Base-by-base conservation (phyloP, 2,113 vertebrate species). In the Periophthalmodon schlosseri region DNA sequence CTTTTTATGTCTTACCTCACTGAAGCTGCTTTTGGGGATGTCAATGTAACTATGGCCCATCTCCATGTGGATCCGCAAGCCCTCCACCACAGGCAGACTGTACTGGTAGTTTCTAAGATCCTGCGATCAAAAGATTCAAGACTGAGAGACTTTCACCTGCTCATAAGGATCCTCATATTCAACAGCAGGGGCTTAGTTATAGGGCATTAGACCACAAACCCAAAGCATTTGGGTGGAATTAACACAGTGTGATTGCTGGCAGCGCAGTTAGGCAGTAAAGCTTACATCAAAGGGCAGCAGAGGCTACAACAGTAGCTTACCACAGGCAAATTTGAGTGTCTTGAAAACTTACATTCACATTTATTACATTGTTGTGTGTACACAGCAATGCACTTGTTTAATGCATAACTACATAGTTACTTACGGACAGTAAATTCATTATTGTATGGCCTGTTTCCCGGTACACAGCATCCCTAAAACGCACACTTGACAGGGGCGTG, bases 101-200 rank as follows among this genome's bases (percentile, higher is more conserved):
- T 98, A 97, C 85, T 96, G 95, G 80, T 96, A 97, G 93, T 97
- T 98, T 87, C 95, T 94, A 77, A 99, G 93, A 77, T 98, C 98
- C 98, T 99, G 60, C 5, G 60, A 9, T 23, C 2, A 56, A 34
- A 23, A 18, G 28, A 34, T 34, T 63, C 24, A 33, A 61, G 15
- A 49, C 9, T 44, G 39, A 44, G 39, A 44, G 8, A 44, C 39
- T 44, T 44, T 44, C 7, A 44, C 39, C 9, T 44, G 39, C 9
- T 44, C 1, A 11, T 44, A 44, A 44, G 39, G 8, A 44, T 39
- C 36, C 36, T 13, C 56, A 58, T 12, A 58, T 24, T 10, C 3
- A 56, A 21, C 16, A 28, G 24, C 57, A 60, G 5, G n/a, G 20
- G 6, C 52, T n/a, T 56, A 21, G 20, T 56, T 10, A 1, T 56